phyloP scores from a whole-genome alignment of 30 jellyfish, hydroid and myxozoan species.

The Hydractinia echinata region DNA sequence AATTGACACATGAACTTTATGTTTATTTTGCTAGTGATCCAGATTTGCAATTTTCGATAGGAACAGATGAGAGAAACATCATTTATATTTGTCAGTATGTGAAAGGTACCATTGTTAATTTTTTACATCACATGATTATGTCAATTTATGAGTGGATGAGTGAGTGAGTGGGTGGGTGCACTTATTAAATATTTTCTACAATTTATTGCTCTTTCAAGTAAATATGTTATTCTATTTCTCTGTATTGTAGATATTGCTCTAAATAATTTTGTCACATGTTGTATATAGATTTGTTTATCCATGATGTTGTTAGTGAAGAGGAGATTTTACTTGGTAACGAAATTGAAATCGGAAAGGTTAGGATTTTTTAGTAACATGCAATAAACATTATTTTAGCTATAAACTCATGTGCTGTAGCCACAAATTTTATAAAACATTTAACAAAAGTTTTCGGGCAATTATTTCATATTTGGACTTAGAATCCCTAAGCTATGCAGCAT shows the following conservation, averaged over 20 bases:
- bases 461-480: neutral
- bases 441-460: neutral
- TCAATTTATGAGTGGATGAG: too few relatives aligned
- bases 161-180: too few relatives aligned
- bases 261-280: neutral
- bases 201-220: too few relatives aligned
- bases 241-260: too few relatives aligned
- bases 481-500: too few relatives aligned
- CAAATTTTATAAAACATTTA: neutral
- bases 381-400: neutral
- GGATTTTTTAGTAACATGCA: neutral
- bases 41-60: conserved; percentile 27
- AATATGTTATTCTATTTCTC: too few relatives aligned
- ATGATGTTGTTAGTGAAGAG: conserved; percentile 45
- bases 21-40: conserved; percentile 30
- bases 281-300: neutral
- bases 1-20: neutral
- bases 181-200: too few relatives aligned
- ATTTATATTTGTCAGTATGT: conserved; percentile 12
- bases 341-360: conserved; percentile 63
- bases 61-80: neutral
- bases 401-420: too few relatives aligned
- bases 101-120: neutral
- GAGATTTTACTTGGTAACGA: conserved; percentile 49
- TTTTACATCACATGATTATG: neutral